Conservation (phyloP, 2,113 vertebrate genomes). For the Struthio camelus region DNA sequence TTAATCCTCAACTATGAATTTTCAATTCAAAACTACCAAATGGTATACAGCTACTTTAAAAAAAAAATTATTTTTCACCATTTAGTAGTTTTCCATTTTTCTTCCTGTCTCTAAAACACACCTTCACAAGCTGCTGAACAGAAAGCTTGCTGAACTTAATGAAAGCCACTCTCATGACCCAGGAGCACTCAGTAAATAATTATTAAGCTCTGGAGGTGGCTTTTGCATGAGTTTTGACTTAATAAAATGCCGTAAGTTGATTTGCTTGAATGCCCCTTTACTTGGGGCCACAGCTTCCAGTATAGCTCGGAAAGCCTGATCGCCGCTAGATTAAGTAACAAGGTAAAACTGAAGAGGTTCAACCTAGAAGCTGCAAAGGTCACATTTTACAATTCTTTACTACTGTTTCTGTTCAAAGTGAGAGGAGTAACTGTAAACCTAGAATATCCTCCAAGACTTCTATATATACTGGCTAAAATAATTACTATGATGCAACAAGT, state of each 20-base stretch:
- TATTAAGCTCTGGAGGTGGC: constrained; percentile 77
- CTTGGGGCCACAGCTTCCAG: constrained; percentile 51
- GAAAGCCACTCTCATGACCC: constrained; percentile 82
- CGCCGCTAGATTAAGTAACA: constrained; percentile 29
- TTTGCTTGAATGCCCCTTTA: constrained; percentile 78
- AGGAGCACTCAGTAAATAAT: constrained; percentile 79
- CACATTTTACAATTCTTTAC: constrained; percentile 18
- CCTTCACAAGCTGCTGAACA: constrained; percentile 77
- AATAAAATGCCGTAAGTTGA: constrained; percentile 74
- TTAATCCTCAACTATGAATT: background rate
- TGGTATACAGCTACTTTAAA: background rate
- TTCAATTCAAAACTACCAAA: background rate
- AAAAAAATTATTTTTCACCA: background rate
- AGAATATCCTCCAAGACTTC: background rate
- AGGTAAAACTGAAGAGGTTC: constrained; percentile 38
- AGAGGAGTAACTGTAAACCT: background rate
- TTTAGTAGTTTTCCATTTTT: constrained; percentile 82
- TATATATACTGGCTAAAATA: background rate
- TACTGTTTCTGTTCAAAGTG: background rate
- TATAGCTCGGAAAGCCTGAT: constrained; percentile 52
- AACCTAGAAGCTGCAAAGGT: constrained; percentile 13
- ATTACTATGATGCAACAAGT: background rate
- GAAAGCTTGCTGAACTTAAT: constrained; percentile 82
- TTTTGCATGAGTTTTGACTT: constrained; percentile 73
- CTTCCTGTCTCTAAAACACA: constrained; percentile 60